Conservation (phyloP, 2,797 vertebrate species). For the Ciconia nigra region DNA sequence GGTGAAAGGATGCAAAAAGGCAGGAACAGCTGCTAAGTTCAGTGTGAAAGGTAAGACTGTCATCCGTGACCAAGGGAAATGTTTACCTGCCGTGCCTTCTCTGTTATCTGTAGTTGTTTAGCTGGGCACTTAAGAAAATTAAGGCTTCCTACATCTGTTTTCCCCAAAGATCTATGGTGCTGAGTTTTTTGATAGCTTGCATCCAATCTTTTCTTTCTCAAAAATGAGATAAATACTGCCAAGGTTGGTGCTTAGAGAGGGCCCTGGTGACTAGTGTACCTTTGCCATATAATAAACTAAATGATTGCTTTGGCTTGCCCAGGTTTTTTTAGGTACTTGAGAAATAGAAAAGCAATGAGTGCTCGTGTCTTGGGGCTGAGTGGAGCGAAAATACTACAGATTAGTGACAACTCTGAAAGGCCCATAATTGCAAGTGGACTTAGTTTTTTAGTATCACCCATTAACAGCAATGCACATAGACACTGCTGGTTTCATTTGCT, state of each 20-base stretch:
- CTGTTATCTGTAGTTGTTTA: neutral
- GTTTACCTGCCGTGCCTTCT: neutral
- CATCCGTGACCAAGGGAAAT: neutral
- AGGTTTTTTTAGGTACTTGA: conserved; percentile 2
- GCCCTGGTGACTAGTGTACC: neutral
- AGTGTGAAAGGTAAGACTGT: neutral
- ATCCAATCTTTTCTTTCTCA: neutral
- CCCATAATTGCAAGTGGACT: neutral
- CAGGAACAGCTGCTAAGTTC: neutral
- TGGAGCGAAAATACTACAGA: neutral
- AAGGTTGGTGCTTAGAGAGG: neutral
- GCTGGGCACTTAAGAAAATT: conserved; percentile 15
- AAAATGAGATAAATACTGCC: neutral
- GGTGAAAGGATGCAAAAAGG: neutral
- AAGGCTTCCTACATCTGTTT: conserved; percentile 13
- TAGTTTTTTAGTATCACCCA: neutral
- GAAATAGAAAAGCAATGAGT: neutral
- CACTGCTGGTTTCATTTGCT: neutral
- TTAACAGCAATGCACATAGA: neutral
- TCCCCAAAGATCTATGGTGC: neutral
- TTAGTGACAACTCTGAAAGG: neutral
- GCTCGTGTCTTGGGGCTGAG: neutral
- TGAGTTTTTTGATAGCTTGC: neutral
- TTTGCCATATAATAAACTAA: conserved; percentile 31
- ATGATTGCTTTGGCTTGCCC: neutral